These are phyloP conservation scores for Aegypius monachus DNA, from an alignment of 2,113 vertebrate genomes.

Conservation along the genomic window DNA sequence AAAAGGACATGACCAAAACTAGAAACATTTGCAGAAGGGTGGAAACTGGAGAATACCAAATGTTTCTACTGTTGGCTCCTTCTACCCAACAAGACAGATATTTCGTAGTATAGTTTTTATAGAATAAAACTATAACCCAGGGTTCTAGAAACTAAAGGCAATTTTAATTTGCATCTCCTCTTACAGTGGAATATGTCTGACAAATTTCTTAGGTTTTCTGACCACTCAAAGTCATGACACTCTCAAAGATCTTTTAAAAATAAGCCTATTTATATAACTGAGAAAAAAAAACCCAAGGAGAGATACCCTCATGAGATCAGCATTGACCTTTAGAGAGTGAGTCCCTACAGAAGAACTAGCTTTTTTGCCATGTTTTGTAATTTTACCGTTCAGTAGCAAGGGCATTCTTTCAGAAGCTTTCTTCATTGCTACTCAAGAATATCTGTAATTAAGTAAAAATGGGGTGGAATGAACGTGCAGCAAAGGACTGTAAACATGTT, in stretches of 20 bases:
- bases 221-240: neutral
- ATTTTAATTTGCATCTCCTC: neutral
- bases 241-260: neutral
- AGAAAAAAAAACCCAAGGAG: neutral
- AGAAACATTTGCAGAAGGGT: neutral
- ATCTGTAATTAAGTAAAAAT: slow-evolving; percentile 16
- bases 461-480: neutral
- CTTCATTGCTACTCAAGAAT: neutral
- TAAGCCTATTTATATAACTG: neutral
- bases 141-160: neutral
- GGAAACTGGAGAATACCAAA: neutral
- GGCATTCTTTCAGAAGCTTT: neutral
- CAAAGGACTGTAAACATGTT: slow-evolving; percentile 6
- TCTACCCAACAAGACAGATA: neutral
- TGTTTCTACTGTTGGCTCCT: neutral
- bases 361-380: neutral
- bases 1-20: neutral
- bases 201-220: neutral
- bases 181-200: neutral
- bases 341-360: neutral
- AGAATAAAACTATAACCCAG: neutral
- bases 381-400: neutral
- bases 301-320: neutral
- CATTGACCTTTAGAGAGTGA: neutral
- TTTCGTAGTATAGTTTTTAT: neutral